A percentile compares a stretch with the other conserved stretches of the same genome.
Evolutionary conservation across 2,113 vertebrate genomes (phyloP).

Genomic region (Bufo bufo): DNA sequence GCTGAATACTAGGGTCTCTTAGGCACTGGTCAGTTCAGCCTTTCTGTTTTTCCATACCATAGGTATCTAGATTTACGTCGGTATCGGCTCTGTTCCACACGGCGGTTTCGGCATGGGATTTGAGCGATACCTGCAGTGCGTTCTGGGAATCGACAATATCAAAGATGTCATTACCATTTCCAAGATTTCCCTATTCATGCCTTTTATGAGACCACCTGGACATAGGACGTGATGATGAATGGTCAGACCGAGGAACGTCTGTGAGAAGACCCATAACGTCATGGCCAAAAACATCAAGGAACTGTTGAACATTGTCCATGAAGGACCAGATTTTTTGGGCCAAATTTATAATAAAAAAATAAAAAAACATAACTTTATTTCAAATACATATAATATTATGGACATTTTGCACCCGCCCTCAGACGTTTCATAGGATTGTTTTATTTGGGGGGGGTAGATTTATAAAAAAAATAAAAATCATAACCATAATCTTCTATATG

Average conservation of each 20-base stretch:
- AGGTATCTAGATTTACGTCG: constrained; percentile 96
- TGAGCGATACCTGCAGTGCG: constrained; percentile 91
- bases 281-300: background rate
- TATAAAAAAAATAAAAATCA: too few relatives aligned
- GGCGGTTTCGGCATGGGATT: constrained; percentile 98
- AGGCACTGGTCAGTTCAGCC: too few relatives aligned
- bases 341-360: background rate
- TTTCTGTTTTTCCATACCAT: constrained; percentile 19
- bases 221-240: background rate
- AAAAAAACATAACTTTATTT: background rate
- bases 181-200: constrained; percentile 90
- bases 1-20: too few relatives aligned
- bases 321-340: background rate
- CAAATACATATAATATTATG: background rate
- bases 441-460: background rate
- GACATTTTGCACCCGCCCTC: background rate
- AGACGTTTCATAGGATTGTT: background rate
- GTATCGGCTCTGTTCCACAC: constrained; percentile 90
- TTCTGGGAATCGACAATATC: constrained; percentile 93
- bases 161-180: constrained; percentile 97
- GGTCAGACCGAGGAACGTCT: background rate
- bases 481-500: too few relatives aligned
- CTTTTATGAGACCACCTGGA: constrained; percentile 70
- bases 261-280: background rate
- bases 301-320: too few relatives aligned